Conservation (phyloP, 1,140 invertebrate species). For the Medauroidea extradentata region DNA sequence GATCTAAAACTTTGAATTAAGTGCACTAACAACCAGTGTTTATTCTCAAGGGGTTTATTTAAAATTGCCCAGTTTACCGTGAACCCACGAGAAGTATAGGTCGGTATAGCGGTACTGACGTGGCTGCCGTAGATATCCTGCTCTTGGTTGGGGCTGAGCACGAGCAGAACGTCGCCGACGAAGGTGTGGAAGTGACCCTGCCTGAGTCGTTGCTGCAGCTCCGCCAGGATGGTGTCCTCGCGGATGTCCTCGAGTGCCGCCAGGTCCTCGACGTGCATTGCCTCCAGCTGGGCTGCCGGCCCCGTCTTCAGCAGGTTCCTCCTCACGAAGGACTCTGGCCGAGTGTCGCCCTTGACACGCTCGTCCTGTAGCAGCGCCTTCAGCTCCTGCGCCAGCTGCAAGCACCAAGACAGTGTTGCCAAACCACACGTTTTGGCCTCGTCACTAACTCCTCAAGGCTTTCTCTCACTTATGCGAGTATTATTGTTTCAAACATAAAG, state of each 20-base stretch:
- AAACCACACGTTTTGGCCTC: too few relatives aligned
- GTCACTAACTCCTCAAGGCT: too few relatives aligned
- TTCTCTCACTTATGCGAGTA: too few relatives aligned
- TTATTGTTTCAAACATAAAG: too few relatives aligned
- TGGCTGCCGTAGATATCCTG: slow-evolving; percentile 48
- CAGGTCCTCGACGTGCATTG: slow-evolving; percentile 80
- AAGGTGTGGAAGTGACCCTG: slow-evolving; percentile 77
- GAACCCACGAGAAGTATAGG: too few relatives aligned
- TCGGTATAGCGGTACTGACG: too few relatives aligned
- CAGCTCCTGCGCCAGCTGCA: slow-evolving; percentile 55
- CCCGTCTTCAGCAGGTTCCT: not conserved
- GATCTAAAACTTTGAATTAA: too few relatives aligned
- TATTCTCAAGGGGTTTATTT: too few relatives aligned
- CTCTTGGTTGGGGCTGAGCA: slow-evolving; percentile 77
- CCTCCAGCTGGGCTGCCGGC: slow-evolving; percentile 49
- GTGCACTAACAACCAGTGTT: too few relatives aligned
- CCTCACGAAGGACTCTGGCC: not conserved
- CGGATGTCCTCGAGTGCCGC: slow-evolving; percentile 72
- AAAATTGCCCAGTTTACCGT: too few relatives aligned
- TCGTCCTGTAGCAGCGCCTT: slow-evolving; percentile 50
- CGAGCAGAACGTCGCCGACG: slow-evolving; percentile 82
- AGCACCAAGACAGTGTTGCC: too few relatives aligned
- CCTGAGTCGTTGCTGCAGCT: slow-evolving; percentile 65
- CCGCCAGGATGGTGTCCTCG: slow-evolving; percentile 72
- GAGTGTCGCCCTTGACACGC: not conserved